These are phyloP conservation scores for Dynastes grantii DNA, from an alignment of 2,888 invertebrate genomes.

Conservation along the genomic window DNA sequence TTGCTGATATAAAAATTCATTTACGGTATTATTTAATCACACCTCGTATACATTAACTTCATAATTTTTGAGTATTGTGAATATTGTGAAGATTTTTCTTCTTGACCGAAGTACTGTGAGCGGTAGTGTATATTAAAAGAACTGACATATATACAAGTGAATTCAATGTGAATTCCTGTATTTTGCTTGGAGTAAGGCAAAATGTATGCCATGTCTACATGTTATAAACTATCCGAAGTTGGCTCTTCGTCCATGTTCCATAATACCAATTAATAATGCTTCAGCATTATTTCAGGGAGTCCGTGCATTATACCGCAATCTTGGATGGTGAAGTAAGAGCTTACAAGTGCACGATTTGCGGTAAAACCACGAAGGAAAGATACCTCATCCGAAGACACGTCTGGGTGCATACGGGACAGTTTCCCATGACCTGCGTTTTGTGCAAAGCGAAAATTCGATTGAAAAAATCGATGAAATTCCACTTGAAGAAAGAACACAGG, in stretches of 20 bases:
- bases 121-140: no score
- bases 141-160: no score
- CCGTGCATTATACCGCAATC: neutral
- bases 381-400: conserved; percentile 8
- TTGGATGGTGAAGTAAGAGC: conserved; percentile 15
- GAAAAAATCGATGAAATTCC: conserved; percentile 13
- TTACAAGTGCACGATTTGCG: conserved; percentile 5
- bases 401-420: neutral
- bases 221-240: neutral
- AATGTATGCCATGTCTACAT: no score
- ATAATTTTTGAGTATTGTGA: no score
- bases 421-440: neutral
- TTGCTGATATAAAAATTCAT: no score
- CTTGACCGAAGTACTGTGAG: no score
- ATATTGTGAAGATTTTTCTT: no score
- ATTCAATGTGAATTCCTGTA: no score
- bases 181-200: no score
- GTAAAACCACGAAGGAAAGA: neutral
- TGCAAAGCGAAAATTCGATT: neutral
- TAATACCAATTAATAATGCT: neutral
- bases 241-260: neutral
- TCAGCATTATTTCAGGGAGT: conserved; percentile 1
- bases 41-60: no score
- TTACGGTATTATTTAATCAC: no score
- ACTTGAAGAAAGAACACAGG: conserved; percentile 9